Conservation (phyloP, 2,888 invertebrate genomes). For the Stratiomys singularior region DNA sequence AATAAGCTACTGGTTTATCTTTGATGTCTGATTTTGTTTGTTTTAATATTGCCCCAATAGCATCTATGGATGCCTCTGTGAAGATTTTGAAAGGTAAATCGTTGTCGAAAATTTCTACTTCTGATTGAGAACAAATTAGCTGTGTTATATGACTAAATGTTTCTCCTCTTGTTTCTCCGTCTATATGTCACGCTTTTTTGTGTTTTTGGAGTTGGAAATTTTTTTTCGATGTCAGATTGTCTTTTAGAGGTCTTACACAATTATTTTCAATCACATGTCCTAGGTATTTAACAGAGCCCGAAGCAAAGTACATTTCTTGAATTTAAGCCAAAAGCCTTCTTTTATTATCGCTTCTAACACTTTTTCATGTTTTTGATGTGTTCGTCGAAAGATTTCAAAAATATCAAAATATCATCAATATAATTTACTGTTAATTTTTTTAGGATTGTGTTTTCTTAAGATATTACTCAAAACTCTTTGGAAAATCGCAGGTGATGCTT, state of each 20-base stretch:
- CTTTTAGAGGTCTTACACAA: background rate
- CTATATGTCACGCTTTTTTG: too few species aligned
- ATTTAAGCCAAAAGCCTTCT: background rate
- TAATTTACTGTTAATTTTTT: background rate
- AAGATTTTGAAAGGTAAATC: too few species aligned
- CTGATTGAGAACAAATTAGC: too few species aligned
- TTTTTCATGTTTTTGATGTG: background rate
- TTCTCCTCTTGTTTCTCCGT: too few species aligned
- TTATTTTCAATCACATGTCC: background rate
- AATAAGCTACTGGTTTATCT: too few species aligned
- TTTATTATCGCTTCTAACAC: background rate
- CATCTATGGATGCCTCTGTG: too few species aligned
- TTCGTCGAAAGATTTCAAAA: background rate
- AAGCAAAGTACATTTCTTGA: background rate
- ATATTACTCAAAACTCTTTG: constrained; percentile 53
- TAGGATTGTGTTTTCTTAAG: constrained; percentile 50
- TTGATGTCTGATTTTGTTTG: too few species aligned
- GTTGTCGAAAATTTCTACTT: too few species aligned
- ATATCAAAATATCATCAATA: background rate
- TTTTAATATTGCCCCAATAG: too few species aligned
- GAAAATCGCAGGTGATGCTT: constrained; percentile 52
- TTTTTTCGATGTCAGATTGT: background rate
- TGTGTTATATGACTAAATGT: too few species aligned
- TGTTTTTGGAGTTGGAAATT: background rate
- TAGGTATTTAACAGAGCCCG: background rate